Evolutionary conservation across 2,113 vertebrate genomes (phyloP), one percentile per base, ranked within the genome.

Genomic region (Motacilla alba): DNA sequence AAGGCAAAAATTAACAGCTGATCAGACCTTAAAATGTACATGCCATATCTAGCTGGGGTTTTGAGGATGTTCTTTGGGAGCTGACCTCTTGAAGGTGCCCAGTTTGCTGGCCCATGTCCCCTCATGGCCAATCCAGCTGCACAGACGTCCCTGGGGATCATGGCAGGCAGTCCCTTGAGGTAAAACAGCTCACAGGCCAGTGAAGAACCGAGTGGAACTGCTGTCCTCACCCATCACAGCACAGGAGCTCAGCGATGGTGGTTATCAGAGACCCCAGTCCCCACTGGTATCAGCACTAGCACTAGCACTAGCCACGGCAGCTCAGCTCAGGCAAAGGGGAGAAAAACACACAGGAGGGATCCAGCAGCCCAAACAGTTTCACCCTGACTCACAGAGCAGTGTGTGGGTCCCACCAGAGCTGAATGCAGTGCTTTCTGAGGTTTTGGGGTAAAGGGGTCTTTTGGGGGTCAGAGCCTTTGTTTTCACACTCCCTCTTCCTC

Each of bases 61-160:
- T 76, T 15, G 6, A 13, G 22, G 33, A 21, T 46, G 20, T 31
- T 30, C 19, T 55, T 35, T 52, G 13, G 28, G 22, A 15, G 31
- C 37, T 3, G 2, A 1, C 2, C 26, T 22, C 41, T 18, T 7
- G 0, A 9, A 4, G 4, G 13, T 43, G 27, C 15, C 22, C 11
- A 17, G 10, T 24, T 53, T 35, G 35, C 27, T 35, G 6, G 16
- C 27, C 28, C 1, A 1, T 22, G 20, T 41, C 30, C 24, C 18
- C 5, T 52, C 39, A 67, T 1, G 1, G 27, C 37, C 37, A 27
- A 4, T 59, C 8, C 47, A 49, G 22, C 26, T 52, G 33, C 33
- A 28, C 1, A 3, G 21, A 37, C n/a, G 16, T n/a, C 39, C 21
- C 15, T n/a, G 37, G 22, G 39, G 20, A 69, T 14, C 17, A 37